These are phyloP conservation scores for Cyanistes caeruleus DNA, from an alignment of 2,113 vertebrate genomes.

Conservation along the genomic window DNA sequence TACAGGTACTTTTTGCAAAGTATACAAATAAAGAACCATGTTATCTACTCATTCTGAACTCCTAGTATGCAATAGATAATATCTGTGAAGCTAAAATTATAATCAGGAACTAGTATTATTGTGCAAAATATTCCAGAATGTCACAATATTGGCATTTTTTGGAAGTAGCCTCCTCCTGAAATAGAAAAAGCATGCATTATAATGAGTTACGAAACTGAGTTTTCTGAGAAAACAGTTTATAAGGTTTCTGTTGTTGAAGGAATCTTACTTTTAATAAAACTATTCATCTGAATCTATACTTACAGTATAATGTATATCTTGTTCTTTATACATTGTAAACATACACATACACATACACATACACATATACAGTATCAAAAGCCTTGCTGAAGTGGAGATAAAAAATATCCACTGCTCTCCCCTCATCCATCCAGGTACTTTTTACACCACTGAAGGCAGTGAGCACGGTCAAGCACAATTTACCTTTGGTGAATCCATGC, in stretches of 20 bases:
- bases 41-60: background rate
- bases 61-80: background rate
- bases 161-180: background rate
- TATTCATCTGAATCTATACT: background rate
- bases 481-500: background rate
- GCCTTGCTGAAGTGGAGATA: background rate
- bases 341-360: fast-evolving
- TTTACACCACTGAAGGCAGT: background rate
- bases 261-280: background rate
- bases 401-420: background rate
- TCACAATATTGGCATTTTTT: background rate
- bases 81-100: background rate
- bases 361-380: background rate
- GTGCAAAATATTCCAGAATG: background rate
- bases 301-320: background rate
- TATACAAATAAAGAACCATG: background rate
- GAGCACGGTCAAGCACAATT: background rate
- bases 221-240: background rate
- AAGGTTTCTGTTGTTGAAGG: background rate
- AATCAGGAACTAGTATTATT: background rate
- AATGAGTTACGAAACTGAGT: background rate
- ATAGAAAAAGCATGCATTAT: background rate
- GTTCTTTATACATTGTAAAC: background rate
- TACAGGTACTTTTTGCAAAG: background rate
- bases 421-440: background rate